Evolutionary conservation across 2,888 invertebrate genomes (phyloP), one percentile per base, ranked within the genome.

Genomic region (Cephus runcator): DNA sequence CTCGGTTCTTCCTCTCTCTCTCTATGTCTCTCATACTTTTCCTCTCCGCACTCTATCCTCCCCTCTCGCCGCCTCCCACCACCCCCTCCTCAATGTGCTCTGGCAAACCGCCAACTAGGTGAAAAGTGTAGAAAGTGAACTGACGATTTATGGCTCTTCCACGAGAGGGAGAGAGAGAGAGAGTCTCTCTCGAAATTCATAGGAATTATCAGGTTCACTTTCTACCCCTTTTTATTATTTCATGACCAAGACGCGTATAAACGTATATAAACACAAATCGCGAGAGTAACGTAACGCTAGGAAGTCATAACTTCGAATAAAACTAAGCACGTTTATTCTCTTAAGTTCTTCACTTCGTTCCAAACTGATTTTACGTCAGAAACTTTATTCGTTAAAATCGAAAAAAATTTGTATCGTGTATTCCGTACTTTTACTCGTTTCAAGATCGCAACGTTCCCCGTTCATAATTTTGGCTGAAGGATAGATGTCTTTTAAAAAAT

Each of bases 71-170:
- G 35, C 3, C 12, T 4, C 15, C 40, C 40, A 15, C 15, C 23
- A 11, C 4, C 73, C 31, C 34, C 11, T 34, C 23, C 34, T 4
- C 73, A n/a, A 34, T 11, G 23, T 75, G 76, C 40, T 68, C 75
- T 83, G 91, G 91, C 90, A 79, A 79, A 69, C 76, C 83, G 90
- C 91, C 91, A 91, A 91, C 89, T 91, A 85, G 91, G 91, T 91
- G 90, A 91, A 91, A 91, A 91, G 90, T 89, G 87, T 87, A 86
- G 90, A 89, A 90, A 90, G 90, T 89, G 89, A 91, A 91, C 89
- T 88, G 86, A 85, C 87, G 88, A 90, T 90, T 90, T 90, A 89
- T 87, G 86, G 83, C 86, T 81, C 81, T 82, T 82, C 80, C 78
- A 79, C 76, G 71, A 82, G 35, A 35, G 35, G 11, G 35, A 35